These are phyloP conservation scores for Synergus gifuensis DNA, from an alignment of 2,888 invertebrate genomes.

Conservation along the genomic window DNA sequence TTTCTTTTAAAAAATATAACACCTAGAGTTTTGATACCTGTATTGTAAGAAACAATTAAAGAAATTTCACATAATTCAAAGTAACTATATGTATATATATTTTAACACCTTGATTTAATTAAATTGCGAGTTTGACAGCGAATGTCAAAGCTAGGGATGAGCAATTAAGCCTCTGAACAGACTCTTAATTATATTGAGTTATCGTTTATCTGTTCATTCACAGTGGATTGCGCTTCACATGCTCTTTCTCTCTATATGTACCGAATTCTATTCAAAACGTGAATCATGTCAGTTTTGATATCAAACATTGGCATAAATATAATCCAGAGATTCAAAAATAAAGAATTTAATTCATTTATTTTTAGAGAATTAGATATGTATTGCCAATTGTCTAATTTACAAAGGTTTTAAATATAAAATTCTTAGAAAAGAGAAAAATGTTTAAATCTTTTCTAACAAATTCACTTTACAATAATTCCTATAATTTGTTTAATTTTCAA, in stretches of 20 bases:
- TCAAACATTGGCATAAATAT: background rate
- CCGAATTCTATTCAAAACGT: constrained; percentile 17
- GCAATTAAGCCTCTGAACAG: constrained; percentile 15
- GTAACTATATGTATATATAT: background rate
- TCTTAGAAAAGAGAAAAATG: no score
- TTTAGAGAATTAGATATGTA: no score
- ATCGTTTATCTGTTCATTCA: constrained; percentile 57
- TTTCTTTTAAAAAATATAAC: no score
- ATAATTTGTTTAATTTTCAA: no score
- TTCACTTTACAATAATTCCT: no score
- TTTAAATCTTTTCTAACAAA: no score
- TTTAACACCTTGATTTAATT: background rate
- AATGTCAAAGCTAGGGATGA: constrained; percentile 10
- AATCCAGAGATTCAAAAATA: background rate
- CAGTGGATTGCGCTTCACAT: constrained; percentile 42
- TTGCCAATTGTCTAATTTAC: no score
- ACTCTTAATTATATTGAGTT: constrained; percentile 34
- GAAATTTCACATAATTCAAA: no score
- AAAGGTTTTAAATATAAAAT: no score
- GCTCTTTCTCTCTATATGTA: background rate
- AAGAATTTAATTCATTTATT: background rate
- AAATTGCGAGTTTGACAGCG: constrained; percentile 2
- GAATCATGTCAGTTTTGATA: background rate
- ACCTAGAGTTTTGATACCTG: no score
- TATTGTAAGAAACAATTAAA: no score